A percentile compares a stretch with the other conserved stretches of the same genome.
Conservation (phyloP, 2,113 vertebrate genomes). For the Corythaeola cristata region DNA sequence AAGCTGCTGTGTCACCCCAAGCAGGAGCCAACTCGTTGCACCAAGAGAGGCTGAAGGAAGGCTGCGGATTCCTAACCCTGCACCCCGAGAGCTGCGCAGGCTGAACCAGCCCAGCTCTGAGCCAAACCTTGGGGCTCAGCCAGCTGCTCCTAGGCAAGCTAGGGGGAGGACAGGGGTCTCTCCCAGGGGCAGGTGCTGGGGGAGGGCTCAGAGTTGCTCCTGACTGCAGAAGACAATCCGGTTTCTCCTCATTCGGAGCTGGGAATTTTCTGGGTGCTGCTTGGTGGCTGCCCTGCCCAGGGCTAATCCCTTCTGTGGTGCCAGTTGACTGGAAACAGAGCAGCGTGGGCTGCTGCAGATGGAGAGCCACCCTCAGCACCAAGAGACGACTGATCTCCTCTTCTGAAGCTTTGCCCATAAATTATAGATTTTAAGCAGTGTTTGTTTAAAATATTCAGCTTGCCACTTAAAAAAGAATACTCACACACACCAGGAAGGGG, state of each 20-base stretch:
- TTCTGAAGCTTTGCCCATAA: slow-evolving; percentile 58
- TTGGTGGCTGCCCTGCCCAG: not conserved
- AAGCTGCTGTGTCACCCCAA: not conserved
- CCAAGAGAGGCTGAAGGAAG: not conserved
- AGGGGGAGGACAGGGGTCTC: not conserved
- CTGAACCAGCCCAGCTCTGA: not conserved
- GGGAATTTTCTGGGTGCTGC: not conserved
- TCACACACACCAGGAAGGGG: not conserved
- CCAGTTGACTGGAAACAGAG: not conserved
- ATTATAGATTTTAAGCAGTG: slow-evolving; percentile 70
- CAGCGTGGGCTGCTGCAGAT: not conserved
- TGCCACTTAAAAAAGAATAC: slow-evolving; percentile 64
- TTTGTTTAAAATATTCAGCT: slow-evolving; percentile 70
- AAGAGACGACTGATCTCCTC: slow-evolving; percentile 30
- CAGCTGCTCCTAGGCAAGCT: not conserved
- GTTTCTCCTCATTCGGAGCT: not conserved
- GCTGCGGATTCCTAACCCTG: not conserved
- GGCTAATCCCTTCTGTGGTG: not conserved
- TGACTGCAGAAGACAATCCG: not conserved
- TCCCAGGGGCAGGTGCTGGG: not conserved
- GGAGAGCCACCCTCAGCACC: slow-evolving; percentile 20
- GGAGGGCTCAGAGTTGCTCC: not conserved
- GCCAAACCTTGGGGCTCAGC: not conserved
- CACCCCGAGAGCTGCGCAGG: not conserved
- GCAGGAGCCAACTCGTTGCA: not conserved